Conservation (phyloP, 2,113 vertebrate species). For the Calyptommatus sinebrachiatus region DNA sequence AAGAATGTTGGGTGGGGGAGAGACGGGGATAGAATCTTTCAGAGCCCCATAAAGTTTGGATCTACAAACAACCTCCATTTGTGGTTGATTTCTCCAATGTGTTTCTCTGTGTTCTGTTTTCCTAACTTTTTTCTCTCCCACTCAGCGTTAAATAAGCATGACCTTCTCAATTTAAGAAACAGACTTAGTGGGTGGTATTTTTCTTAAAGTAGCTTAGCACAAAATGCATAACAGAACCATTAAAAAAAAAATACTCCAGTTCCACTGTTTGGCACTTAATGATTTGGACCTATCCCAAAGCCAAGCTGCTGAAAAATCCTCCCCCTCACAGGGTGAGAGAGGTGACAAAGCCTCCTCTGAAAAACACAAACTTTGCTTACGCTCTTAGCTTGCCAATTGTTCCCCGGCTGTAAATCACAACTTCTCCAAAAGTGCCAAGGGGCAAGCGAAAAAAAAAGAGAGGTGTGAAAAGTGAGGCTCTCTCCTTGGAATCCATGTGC, state of each 20-base stretch:
- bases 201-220: slow-evolving; percentile 50
- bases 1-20: background rate
- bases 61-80: background rate
- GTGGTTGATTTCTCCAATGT: slow-evolving; percentile 5
- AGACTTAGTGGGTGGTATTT: slow-evolving; percentile 45
- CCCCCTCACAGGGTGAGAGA: slow-evolving; percentile 47
- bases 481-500: slow-evolving; percentile 28
- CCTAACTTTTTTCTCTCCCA: background rate
- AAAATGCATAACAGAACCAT: slow-evolving; percentile 47
- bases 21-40: background rate
- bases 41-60: background rate
- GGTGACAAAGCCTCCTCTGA: slow-evolving; percentile 54
- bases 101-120: slow-evolving; percentile 7
- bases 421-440: slow-evolving; percentile 39
- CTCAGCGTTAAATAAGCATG: slow-evolving; percentile 43
- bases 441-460: slow-evolving; percentile 8
- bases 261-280: slow-evolving; percentile 49
- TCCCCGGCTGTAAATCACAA: slow-evolving; percentile 55
- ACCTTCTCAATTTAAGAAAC: slow-evolving; percentile 50
- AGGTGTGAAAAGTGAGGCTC: slow-evolving; percentile 54
- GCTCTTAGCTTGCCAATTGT: slow-evolving; percentile 50
- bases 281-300: slow-evolving; percentile 61
- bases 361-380: slow-evolving; percentile 56
- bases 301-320: slow-evolving; percentile 46
- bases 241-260: slow-evolving; percentile 43